Percentiles rank a stretch among this genome's conserved stretches.
Evolutionary conservation across 30 jellyfish, hydroid and myxozoan species (phyloP).

Genomic region (Phacellophora camtschatica): DNA sequence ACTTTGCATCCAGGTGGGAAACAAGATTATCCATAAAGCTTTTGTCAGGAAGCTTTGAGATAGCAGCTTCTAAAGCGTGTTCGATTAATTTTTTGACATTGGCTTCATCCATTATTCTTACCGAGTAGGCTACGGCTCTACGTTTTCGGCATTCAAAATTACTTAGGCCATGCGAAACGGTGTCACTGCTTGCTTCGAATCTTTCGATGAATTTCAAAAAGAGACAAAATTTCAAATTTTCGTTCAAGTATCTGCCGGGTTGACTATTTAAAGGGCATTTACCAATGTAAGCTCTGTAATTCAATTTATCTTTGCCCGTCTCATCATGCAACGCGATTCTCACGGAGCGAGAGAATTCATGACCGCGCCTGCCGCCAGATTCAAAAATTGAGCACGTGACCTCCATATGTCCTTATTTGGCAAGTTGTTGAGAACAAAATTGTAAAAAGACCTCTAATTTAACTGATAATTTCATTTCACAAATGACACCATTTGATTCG

Average conservation of each 20-base stretch:
- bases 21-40: conserved; percentile 4
- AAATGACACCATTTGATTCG: too few relatives aligned
- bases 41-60: conserved; percentile 24
- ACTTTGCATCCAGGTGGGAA: background rate
- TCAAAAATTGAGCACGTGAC: too few relatives aligned
- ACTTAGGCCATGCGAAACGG: background rate
- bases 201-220: background rate
- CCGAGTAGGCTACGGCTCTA: background rate
- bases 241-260: background rate
- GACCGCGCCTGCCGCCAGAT: too few relatives aligned
- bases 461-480: too few relatives aligned
- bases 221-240: background rate
- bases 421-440: too few relatives aligned
- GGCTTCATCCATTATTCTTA: background rate
- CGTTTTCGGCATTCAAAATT: background rate
- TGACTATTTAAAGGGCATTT: background rate
- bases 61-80: background rate
- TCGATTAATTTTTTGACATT: background rate
- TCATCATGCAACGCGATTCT: background rate
- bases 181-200: background rate
- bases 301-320: background rate
- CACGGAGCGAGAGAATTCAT: conserved; percentile 8
- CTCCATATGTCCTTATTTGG: too few relatives aligned
- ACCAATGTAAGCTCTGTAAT: background rate
- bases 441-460: too few relatives aligned